Evolutionary conservation across 2,888 invertebrate species (phyloP).

Genomic region (Cylindroiulus punctatus): DNA sequence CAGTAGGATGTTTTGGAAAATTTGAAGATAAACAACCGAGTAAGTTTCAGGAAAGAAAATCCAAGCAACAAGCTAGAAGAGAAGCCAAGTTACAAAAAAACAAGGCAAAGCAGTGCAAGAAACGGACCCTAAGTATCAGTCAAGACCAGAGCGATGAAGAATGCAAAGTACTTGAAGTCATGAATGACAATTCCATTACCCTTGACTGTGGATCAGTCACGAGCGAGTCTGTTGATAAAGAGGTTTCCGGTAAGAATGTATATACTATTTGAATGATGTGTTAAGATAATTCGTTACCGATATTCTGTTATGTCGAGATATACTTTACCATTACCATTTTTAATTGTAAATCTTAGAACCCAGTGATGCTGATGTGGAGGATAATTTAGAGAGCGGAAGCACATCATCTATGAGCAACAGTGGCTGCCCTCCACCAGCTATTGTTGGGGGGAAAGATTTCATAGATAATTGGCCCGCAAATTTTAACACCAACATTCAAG

Average conservation of each 20-base stretch:
- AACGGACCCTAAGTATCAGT: not conserved
- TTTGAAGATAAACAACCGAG: slow-evolving; percentile 59
- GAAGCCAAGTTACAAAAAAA: slow-evolving; percentile 57
- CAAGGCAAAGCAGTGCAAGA: slow-evolving; percentile 43
- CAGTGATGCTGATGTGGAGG: slow-evolving; percentile 66
- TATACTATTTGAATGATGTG: not conserved
- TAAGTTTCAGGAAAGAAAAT: slow-evolving; percentile 64
- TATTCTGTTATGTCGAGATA: not conserved
- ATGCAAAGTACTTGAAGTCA: not conserved
- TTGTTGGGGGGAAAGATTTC: slow-evolving; percentile 44
- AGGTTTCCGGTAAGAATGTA: not conserved
- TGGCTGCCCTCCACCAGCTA: slow-evolving; percentile 28
- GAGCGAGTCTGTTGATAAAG: slow-evolving; percentile 33
- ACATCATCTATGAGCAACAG: slow-evolving; percentile 58
- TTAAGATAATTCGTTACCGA: not conserved
- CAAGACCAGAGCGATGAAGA: not conserved
- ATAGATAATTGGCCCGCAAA: slow-evolving; percentile 10
- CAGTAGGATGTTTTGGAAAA: slow-evolving; percentile 46
- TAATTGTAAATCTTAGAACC: slow-evolving; percentile 49
- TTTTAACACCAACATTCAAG: not conserved
- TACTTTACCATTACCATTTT: not conserved
- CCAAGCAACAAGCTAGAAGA: slow-evolving; percentile 62
- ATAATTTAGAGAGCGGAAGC: slow-evolving; percentile 65
- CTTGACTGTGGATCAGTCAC: not conserved
- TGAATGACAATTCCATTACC: not conserved